Conservation (phyloP, 2,888 invertebrate genomes). For the Hypomecis punctinalis region DNA sequence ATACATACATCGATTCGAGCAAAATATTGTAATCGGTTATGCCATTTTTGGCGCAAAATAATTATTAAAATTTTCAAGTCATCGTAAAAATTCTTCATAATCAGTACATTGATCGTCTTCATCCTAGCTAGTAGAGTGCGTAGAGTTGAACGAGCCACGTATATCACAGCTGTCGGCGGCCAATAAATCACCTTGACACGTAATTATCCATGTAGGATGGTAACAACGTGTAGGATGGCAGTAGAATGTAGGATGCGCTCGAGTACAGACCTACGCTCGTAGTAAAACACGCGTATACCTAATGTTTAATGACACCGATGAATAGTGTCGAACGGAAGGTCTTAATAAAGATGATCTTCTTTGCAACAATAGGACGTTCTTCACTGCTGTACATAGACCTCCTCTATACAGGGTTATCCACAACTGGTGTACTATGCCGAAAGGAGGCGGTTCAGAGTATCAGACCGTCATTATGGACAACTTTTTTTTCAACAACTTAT, state of each 20-base stretch:
- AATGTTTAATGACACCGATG: constrained; percentile 33
- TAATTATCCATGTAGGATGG: constrained; percentile 41
- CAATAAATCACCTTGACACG: constrained; percentile 45
- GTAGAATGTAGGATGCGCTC: constrained; percentile 23
- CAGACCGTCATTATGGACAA: too few species aligned
- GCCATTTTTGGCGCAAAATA: too few species aligned
- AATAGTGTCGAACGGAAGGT: constrained; percentile 17
- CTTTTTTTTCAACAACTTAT: too few species aligned
- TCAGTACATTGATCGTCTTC: too few species aligned
- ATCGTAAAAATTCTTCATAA: too few species aligned
- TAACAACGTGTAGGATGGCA: constrained; percentile 36
- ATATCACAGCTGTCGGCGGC: constrained; percentile 29
- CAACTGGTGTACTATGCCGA: too few species aligned
- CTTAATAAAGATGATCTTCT: constrained; percentile 11
- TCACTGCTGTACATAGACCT: background rate
- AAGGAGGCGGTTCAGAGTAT: too few species aligned
- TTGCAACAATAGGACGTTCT: background rate
- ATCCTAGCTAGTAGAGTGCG: too few species aligned
- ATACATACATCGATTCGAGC: too few species aligned
- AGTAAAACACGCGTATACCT: constrained; percentile 24
- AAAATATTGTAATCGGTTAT: too few species aligned
- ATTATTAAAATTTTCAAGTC: too few species aligned
- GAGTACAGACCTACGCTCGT: constrained; percentile 34
- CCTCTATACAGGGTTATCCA: too few species aligned
- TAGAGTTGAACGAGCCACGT: constrained; percentile 13